Evolutionary conservation across 2,888 invertebrate genomes (phyloP).

Genomic region (Sinopyrophorus schimmeli): DNA sequence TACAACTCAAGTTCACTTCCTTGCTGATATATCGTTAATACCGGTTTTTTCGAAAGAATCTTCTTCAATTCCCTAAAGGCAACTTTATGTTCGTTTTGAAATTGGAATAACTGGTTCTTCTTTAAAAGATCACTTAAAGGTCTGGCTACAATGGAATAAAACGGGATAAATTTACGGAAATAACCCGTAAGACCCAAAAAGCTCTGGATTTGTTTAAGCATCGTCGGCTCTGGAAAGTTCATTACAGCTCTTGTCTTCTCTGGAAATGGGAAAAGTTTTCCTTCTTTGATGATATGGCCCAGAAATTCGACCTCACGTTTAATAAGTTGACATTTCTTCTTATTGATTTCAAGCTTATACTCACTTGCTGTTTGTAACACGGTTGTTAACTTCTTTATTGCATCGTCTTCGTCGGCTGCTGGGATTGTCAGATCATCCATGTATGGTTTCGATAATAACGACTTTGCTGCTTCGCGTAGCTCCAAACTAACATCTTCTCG

Average conservation of each 20-base stretch:
- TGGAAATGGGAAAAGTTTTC: constrained; percentile 37
- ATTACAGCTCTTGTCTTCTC: constrained; percentile 40
- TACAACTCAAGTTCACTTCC: no score
- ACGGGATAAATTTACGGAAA: constrained; percentile 46
- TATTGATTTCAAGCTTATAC: constrained; percentile 62
- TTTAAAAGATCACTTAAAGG: constrained; percentile 43
- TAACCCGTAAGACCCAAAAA: constrained; percentile 47
- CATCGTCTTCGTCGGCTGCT: constrained; percentile 33
- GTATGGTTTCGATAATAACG: no score
- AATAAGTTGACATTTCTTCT: constrained; percentile 67
- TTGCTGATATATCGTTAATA: constrained; percentile 30
- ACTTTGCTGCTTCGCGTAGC: no score
- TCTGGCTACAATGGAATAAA: constrained; percentile 43
- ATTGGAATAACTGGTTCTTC: no score
- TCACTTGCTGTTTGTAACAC: constrained; percentile 38
- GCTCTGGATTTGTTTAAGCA: constrained; percentile 39
- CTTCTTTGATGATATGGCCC: constrained; percentile 55
- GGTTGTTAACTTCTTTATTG: constrained; percentile 37
- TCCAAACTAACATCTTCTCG: no score
- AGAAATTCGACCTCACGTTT: constrained; percentile 60
- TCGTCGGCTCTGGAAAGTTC: constrained; percentile 40
- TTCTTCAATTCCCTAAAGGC: constrained; percentile 34
- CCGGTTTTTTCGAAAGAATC: constrained; percentile 26
- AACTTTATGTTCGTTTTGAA: no score
- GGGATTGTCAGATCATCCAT: constrained; percentile 32